Base-by-base conservation (phyloP, 2,113 vertebrate species). In the Hypomesus transpacificus region DNA sequence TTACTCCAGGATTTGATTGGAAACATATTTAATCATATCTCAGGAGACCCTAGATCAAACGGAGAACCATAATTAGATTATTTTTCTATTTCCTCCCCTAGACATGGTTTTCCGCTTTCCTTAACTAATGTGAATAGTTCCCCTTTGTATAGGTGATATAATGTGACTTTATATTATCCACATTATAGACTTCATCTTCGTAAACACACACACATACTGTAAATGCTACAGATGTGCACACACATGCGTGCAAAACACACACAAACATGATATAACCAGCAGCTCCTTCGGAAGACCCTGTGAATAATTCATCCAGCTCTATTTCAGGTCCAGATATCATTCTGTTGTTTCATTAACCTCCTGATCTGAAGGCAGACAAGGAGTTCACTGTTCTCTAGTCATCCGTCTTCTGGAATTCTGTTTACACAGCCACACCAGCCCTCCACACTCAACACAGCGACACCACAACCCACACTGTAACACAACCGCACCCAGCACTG, bases 281-380 rank as follows among this genome's bases (percentile, higher is more conserved):
- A 34, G 56, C 58, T 52, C 59, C 70, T 64, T 26, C 56, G 60
- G 64, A 69, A 60, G 77, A 68, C 74, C 74, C 66, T 68, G 69
- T 80, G 72, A 83, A 86, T 85, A 75, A 87, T 85, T 80, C 67
- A 82, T 86, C 71, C 39, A 22, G 50, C 69, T 73, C 66, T 71
- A 74, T 81, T 62, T 52, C 70, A 26, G 74, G 59, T 78, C 75
- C 82, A 78, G 75, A 80, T 75, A 78, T 70, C 66, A 73, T 77
- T 69, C 66, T 70, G 68, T 82, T 76, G 79, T 85, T 79, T 85
- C 85, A 85, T 82, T 82, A 85, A 87, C 77, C 86, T 71, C 54
- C 82, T 85, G 82, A 82, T 84, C 85, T 78, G 77, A 28, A 24
- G 76, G 68, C 39, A 58, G 66, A 71, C 53, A 62, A 71, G 17